A percentile compares a stretch with the other conserved stretches of the same genome.
Evolutionary conservation across 2,888 invertebrate species (phyloP).

Genomic region (Drosophila paucipuncta): DNA sequence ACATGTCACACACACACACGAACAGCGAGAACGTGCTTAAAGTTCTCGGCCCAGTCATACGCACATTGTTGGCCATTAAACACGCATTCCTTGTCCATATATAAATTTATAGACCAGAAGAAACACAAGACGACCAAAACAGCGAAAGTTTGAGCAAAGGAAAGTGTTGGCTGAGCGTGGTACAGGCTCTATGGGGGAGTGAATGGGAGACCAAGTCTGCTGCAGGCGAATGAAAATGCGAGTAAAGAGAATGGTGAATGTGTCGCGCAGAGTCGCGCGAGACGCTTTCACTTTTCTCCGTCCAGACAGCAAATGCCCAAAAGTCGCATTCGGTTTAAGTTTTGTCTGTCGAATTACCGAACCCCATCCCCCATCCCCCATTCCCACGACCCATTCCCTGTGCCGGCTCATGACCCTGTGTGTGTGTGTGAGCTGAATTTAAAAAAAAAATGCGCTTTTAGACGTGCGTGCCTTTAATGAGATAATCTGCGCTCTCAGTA

Average conservation of each 20-base stretch:
- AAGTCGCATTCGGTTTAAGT: conserved; percentile 49
- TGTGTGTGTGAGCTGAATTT: conserved; percentile 72
- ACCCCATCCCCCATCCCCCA: neutral
- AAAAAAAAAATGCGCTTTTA: conserved; percentile 49
- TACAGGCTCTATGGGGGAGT: neutral
- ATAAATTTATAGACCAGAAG: conserved; percentile 79
- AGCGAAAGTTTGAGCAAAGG: conserved; percentile 43
- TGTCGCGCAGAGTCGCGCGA: conserved; percentile 70
- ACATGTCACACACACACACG: conserved; percentile 4
- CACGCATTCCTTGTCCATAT: conserved; percentile 79
- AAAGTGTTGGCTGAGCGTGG: conserved; percentile 20
- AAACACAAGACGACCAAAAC: conserved; percentile 56
- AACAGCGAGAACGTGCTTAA: conserved; percentile 62
- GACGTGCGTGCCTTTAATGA: conserved; percentile 76
- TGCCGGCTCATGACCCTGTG: conserved; percentile 9
- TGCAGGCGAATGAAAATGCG: conserved; percentile 31
- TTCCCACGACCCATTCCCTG: neutral
- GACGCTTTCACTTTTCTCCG: conserved; percentile 62
- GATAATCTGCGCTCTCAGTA: conserved; percentile 79
- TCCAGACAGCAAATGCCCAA: conserved; percentile 52
- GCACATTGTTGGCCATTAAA: conserved; percentile 82
- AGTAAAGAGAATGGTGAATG: conserved; percentile 49
- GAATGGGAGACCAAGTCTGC: conserved; percentile 1
- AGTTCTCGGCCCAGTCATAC: conserved; percentile 45
- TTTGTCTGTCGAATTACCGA: conserved; percentile 28